Conservation (phyloP, 2,797 vertebrate genomes). For the Mallotus villosus region DNA sequence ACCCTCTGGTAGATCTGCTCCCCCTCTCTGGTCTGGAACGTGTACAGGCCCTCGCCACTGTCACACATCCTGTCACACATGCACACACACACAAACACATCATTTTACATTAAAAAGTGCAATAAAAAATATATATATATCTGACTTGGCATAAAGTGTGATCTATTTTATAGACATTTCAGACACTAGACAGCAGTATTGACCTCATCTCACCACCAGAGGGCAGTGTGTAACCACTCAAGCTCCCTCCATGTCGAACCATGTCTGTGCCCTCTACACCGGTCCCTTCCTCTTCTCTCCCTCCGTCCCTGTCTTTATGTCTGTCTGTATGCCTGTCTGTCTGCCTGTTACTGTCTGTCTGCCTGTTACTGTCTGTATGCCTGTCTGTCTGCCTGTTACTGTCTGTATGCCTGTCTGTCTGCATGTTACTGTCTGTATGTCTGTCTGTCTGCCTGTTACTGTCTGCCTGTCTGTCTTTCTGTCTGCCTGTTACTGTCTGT, state of each 20-base stretch:
- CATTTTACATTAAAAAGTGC: no score
- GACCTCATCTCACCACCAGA: slow-evolving; percentile 2
- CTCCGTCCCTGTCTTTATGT: not conserved
- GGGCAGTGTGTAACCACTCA: not conserved
- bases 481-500: not conserved
- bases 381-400: not conserved
- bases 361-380: not conserved
- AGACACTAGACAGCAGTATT: not conserved
- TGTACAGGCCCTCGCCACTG: slow-evolving; percentile 93
- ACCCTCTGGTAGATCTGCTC: slow-evolving; percentile 97
- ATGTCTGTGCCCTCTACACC: not conserved
- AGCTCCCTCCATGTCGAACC: not conserved
- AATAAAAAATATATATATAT: no score
- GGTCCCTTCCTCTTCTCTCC: not conserved
- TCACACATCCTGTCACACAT: slow-evolving; percentile 87
- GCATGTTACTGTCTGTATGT: not conserved
- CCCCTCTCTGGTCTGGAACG: slow-evolving; percentile 94
- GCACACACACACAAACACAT: slow-evolving; percentile 3
- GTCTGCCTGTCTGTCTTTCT: not conserved
- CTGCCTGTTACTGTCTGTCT: no score
- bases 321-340: not conserved
- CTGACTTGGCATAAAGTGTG: not conserved
- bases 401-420: no score
- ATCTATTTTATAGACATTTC: not conserved
- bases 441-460: not conserved